These are phyloP conservation scores for Tinea pellionella DNA, from an alignment of 2,888 invertebrate genomes.

Conservation along the genomic window DNA sequence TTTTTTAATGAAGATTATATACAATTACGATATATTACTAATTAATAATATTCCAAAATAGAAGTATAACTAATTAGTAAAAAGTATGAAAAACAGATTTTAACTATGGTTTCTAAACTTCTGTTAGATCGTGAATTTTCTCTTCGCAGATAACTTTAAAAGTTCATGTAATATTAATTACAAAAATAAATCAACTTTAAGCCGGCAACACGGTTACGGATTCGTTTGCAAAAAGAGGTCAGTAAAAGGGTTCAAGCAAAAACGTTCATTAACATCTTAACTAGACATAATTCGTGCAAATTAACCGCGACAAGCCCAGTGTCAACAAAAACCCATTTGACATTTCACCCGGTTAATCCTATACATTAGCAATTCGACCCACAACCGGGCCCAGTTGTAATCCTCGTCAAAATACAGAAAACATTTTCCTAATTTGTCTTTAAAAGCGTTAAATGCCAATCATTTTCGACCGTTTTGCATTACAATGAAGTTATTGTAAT, in stretches of 20 bases:
- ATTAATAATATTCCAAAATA: too few species aligned
- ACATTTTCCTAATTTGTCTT: conserved; percentile 9
- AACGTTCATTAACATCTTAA: conserved; percentile 10
- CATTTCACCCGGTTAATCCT: conserved; percentile 11
- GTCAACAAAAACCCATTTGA: conserved; percentile 7
- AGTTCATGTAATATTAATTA: not conserved
- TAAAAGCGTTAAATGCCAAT: conserved; percentile 6
- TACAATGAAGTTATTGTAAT: not conserved
- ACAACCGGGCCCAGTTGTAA: not conserved
- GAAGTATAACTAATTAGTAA: too few species aligned
- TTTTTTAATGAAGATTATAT: too few species aligned
- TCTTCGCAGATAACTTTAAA: too few species aligned
- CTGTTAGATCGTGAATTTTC: too few species aligned
- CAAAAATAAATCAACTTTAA: not conserved
- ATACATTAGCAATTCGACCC: conserved; percentile 11
- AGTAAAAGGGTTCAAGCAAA: not conserved
- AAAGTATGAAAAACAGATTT: too few species aligned
- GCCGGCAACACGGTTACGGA: not conserved
- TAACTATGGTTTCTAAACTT: too few species aligned
- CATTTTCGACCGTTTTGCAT: not conserved
- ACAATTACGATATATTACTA: too few species aligned
- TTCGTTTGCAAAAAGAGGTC: not conserved
- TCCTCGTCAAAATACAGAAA: conserved; percentile 8
- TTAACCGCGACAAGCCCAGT: conserved; percentile 3
- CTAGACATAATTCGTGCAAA: conserved; percentile 9